These are phyloP conservation scores for Pangasius djambal DNA, from an alignment of 2,797 vertebrate genomes.

Conservation along the genomic window DNA sequence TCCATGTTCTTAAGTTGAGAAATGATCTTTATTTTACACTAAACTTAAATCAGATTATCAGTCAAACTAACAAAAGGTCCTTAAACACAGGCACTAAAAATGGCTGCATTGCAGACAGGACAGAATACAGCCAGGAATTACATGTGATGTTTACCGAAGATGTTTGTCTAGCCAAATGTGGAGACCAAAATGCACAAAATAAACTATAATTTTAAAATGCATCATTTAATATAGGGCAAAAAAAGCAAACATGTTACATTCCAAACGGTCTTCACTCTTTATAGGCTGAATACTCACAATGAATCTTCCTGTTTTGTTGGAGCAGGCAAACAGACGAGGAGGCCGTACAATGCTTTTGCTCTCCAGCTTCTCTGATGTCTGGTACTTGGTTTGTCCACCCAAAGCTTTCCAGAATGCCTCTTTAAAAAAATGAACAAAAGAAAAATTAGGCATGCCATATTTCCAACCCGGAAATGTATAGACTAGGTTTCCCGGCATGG, in stretches of 20 bases:
- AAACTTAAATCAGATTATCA: background rate
- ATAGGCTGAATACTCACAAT: constrained; percentile 73
- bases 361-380: constrained; percentile 83
- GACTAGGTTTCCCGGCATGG: background rate
- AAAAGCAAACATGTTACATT: background rate
- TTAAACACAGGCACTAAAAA: constrained; percentile 1
- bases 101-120: background rate
- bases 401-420: constrained; percentile 84
- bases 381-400: constrained; percentile 83
- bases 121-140: background rate
- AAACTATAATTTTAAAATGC: background rate
- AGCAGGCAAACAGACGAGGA: constrained; percentile 85
- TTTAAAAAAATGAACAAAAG: constrained; percentile 63
- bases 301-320: constrained; percentile 89
- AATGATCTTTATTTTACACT: background rate
- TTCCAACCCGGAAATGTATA: background rate
- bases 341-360: constrained; percentile 70
- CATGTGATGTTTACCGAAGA: background rate
- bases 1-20: background rate
- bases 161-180: background rate
- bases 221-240: background rate
- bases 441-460: background rate
- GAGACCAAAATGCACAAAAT: background rate
- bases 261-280: background rate
- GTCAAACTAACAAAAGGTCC: background rate